Evolutionary conservation across 2,888 invertebrate genomes (phyloP).

Genomic region (Athripsodes cinereus): DNA sequence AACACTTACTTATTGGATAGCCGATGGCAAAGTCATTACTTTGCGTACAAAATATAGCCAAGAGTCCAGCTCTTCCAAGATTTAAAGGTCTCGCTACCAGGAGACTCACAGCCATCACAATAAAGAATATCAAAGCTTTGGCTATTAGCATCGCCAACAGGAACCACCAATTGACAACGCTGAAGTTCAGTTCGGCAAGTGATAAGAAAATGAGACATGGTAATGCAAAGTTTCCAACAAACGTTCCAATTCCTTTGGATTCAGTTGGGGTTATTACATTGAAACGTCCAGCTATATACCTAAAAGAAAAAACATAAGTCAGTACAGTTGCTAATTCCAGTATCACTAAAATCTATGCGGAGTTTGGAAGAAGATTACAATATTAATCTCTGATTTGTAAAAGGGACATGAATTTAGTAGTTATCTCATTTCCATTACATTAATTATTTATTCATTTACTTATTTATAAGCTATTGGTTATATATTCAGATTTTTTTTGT

Average conservation of each 20-base stretch:
- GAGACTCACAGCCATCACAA: conserved; percentile 70
- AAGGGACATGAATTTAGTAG: no score
- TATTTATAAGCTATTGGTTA: no score
- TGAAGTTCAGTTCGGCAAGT: conserved; percentile 76
- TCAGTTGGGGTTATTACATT: conserved; percentile 77
- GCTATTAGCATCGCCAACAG: conserved; percentile 78
- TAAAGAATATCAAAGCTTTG: conserved; percentile 78
- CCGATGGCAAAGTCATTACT: conserved; percentile 97
- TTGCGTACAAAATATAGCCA: conserved; percentile 93
- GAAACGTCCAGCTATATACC: conserved; percentile 79
- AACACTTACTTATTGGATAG: conserved; percentile 79
- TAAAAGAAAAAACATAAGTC: conserved; percentile 33
- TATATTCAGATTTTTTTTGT: no score
- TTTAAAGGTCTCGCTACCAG: conserved; percentile 75
- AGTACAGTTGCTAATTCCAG: no score
- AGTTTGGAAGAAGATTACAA: no score
- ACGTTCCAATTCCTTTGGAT: conserved; percentile 84
- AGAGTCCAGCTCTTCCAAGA: conserved; percentile 80
- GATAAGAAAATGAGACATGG: conserved; percentile 90
- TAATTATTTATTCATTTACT: no score
- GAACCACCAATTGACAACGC: conserved; percentile 85
- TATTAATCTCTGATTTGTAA: no score
- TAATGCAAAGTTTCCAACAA: conserved; percentile 89
- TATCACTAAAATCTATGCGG: no score
- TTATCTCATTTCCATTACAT: no score